phyloP scores from a whole-genome alignment of 2,797 vertebrate species.

The Gobionotothen gibberifrons region DNA sequence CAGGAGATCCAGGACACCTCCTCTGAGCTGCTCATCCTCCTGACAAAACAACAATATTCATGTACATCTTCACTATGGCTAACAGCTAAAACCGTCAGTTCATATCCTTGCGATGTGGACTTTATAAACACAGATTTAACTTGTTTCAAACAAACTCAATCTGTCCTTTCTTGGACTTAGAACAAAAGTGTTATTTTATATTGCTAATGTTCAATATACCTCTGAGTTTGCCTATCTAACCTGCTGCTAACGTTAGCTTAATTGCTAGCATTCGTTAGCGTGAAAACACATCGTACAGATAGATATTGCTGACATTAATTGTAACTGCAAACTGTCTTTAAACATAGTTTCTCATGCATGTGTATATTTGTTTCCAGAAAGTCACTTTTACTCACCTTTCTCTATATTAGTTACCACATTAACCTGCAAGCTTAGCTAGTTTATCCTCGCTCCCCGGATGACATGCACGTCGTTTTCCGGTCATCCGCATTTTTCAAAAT shows the following conservation, averaged over 20 bases:
- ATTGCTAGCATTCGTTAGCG: conserved; percentile 11
- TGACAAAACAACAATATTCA: conserved; percentile 37
- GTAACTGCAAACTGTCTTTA: neutral
- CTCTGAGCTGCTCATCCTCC: conserved; percentile 93
- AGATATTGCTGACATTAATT: neutral
- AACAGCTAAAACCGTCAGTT: neutral
- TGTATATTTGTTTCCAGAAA: neutral
- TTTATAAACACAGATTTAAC: neutral
- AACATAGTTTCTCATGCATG: rapidly evolving
- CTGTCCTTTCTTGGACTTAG: rapidly evolving
- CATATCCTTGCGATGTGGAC: neutral
- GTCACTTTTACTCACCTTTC: conserved; percentile 55
- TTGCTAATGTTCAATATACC: neutral
- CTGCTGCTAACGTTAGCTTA: conserved; percentile 40
- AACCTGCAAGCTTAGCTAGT: conserved; percentile 37
- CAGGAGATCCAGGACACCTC: conserved; percentile 97
- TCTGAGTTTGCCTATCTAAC: neutral
- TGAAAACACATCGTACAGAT: neutral
- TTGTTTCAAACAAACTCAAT: neutral
- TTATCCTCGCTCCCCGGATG: conserved; percentile 12
- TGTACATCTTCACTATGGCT: neutral
- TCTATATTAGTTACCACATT: conserved; percentile 41
- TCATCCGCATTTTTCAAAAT: conserved; percentile 47
- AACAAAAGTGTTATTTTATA: neutral
- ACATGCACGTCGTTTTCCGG: conserved; percentile 40